These are phyloP conservation scores for Autographa pulchrina DNA, from an alignment of 2,888 invertebrate genomes.

Conservation along the genomic window DNA sequence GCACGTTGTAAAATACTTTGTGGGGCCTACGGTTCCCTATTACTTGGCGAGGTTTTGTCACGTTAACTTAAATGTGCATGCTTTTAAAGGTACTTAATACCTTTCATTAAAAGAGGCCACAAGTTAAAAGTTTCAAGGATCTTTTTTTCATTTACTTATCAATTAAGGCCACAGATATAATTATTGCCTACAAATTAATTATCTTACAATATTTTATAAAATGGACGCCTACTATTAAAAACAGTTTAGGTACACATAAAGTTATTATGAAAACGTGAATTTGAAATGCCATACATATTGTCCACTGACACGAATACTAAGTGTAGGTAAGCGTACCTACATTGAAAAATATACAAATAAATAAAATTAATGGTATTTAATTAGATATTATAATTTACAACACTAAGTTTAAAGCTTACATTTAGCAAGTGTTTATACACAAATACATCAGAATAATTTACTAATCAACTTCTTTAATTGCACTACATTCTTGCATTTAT, in stretches of 20 bases:
- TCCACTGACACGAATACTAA: background rate
- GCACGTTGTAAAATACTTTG: slow-evolving; percentile 31
- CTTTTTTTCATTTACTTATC: background rate
- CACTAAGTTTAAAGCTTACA: no score
- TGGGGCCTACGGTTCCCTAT: slow-evolving; percentile 9
- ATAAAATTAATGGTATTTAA: no score
- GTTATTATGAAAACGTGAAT: background rate
- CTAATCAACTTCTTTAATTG: background rate
- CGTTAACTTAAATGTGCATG: background rate
- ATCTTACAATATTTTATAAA: background rate
- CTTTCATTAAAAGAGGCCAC: background rate
- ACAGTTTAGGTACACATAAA: background rate
- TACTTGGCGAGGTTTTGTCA: slow-evolving; percentile 11
- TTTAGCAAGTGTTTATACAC: no score
- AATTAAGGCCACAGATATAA: background rate
- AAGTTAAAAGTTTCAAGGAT: background rate
- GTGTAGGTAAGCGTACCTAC: background rate
- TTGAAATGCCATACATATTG: background rate
- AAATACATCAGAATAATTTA: background rate
- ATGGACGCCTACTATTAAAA: background rate
- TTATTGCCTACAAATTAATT: background rate
- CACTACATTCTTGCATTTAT: background rate
- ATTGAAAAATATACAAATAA: no score
- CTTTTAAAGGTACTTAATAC: background rate
- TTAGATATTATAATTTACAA: no score